Evolutionary conservation across 2,797 vertebrate genomes (phyloP), one percentile per base, ranked within the genome.

Genomic region (Falco novaeseelandiae): DNA sequence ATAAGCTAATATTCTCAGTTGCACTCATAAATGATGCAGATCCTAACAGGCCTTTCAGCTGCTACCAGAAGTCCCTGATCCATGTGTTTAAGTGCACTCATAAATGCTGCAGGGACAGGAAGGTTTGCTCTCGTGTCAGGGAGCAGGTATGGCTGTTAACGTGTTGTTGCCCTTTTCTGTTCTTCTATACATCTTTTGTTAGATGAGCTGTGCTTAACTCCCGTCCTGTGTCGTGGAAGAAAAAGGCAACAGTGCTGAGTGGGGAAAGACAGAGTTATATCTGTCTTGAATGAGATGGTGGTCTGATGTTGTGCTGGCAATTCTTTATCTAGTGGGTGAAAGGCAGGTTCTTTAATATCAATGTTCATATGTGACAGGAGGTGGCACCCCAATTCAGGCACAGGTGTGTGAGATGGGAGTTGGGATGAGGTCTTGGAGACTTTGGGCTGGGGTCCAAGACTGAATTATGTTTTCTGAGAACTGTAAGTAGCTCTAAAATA

Each of bases 21-120:
- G 88, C 86, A 54, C 88, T 97, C 95, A 95, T 97, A 96, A 97
- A 96, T 94, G 83, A 97, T 97, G 92, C 88, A 97, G 90, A 82
- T 95, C 74, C 59, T 93, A 94, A 92, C 62, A 67, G 70, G 54
- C 74, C 38, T 49, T 61, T 90, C 86, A 80, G 88, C 83, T 96
- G 59, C 82, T 93, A 40, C 86, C 51, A 17, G 4, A 89, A 1
- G 11, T 74, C 74, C 74, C 89, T 80, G 59, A 93, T 90, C 93
- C 86, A 80, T 66, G 59, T 40, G 67, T 84, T 87, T 55, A 63
- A 87, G 59, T 44, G 86, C 44, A 49, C 69, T 97, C 78, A 52
- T 77, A 79, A 93, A 80, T 44, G 85, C 81, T 90, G 70, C 66
- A 87, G 78, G 85, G 73, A 76, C 6, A 52, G 48, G 55, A 48